Base-by-base conservation (phyloP, 2,888 invertebrate species). In the Julus scandinavius region DNA sequence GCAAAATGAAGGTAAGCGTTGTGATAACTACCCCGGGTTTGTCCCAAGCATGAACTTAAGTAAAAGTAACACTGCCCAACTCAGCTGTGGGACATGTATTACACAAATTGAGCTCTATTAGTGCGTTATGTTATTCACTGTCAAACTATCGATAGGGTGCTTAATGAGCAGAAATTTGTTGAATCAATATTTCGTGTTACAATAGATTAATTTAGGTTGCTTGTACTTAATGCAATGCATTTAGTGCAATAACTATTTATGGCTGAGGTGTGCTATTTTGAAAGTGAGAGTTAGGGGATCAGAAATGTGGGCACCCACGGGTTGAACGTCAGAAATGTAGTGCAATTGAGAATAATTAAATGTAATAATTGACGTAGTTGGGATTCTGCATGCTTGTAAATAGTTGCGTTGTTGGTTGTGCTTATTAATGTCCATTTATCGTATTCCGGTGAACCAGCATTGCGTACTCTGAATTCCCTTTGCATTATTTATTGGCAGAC, bases 211-310 rank as follows among this genome's bases (percentile, higher is more conserved):
- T 72, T 11, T 72, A 29, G 72, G 72, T 72, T n/a, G 29, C 72
- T 1, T 29, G 72, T n/a, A 7, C 11, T 72, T 29, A 72, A 72
- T 72, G 72, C 72, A 3, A 72, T 29, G 72, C 72, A 72, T 72
- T 72, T 72, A 11, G 72, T 72, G 72, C 72, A n/a, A 72, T n/a
- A 72, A 72, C 72, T 72, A 72, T 72, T 72, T 72, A 72, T 72
- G 72, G 72, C 72, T 29, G 29, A 72, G 72, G 72, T 72, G 72
- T 29, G 72, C 72, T 72, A 72, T 29, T 72, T 72, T 72, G 29
- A 72, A 72, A 72, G 29, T 20, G 72, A 20, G 72, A 29, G 72
- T 29, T 72, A 29, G 72, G 72, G 72, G 29, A 72, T 72, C 72
- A 11, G 29, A 72, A 72, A 5, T 63, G 63, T 7, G 20, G n/a